Conservation (phyloP, 2,888 invertebrate species). For the Gortyna flavago region DNA sequence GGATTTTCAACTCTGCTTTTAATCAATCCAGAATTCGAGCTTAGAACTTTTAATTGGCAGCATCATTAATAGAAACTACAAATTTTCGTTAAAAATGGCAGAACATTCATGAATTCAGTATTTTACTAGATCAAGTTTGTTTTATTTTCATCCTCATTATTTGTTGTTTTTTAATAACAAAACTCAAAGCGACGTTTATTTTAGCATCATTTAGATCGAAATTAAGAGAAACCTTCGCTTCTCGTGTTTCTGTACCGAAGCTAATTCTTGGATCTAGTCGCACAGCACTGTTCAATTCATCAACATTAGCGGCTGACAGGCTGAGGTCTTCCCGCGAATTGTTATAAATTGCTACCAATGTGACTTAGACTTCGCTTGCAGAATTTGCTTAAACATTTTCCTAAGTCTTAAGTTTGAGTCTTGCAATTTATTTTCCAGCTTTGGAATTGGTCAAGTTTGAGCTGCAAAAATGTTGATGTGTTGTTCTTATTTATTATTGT, state of each 20-base stretch:
- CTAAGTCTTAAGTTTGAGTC: slow-evolving; percentile 37
- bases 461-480: neutral
- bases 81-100: neutral
- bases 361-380: slow-evolving; percentile 46
- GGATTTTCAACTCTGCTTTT: slow-evolving; percentile 2
- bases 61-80: slow-evolving; percentile 14
- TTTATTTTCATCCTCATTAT: neutral
- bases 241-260: slow-evolving; percentile 50
- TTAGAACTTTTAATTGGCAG: slow-evolving; percentile 38
- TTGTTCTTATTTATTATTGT: neutral
- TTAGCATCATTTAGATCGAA: slow-evolving; percentile 24
- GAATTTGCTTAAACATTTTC: slow-evolving; percentile 65
- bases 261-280: slow-evolving; percentile 52
- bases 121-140: neutral
- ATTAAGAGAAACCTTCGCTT: slow-evolving; percentile 51
- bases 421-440: slow-evolving; percentile 37
- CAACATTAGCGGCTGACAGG: slow-evolving; percentile 67
- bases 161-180: neutral
- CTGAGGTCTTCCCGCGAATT: slow-evolving; percentile 60
- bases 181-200: neutral
- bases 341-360: slow-evolving; percentile 65
- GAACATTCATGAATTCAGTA: slow-evolving; percentile 4
- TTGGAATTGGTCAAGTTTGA: slow-evolving; percentile 12
- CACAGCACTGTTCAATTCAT: slow-evolving; percentile 65
- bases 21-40: neutral